Percentiles rank a stretch among this genome's conserved stretches.
Conservation (phyloP, 2,113 vertebrate species). For the Cheirogaleus medius region DNA sequence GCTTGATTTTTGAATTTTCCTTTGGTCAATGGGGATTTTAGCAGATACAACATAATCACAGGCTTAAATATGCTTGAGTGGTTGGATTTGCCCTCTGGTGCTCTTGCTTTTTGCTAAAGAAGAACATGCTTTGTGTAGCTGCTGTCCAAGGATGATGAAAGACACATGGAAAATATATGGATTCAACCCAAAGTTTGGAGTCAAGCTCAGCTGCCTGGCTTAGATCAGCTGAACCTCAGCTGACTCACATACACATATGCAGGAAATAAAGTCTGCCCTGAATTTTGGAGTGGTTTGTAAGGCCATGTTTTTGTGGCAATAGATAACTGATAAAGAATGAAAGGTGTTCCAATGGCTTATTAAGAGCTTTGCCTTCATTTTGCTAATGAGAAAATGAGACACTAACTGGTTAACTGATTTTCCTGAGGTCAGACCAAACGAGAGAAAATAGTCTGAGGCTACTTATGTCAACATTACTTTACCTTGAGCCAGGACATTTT, state of each 20-base stretch:
- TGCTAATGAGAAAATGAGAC: neutral
- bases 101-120: neutral
- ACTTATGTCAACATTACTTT: neutral
- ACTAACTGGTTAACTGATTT: slow-evolving; percentile 6
- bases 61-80: neutral
- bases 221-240: neutral
- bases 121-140: neutral
- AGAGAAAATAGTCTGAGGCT: neutral
- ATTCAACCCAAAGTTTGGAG: neutral
- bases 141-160: neutral
- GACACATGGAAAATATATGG: neutral
- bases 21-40: neutral
- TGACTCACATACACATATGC: neutral
- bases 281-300: neutral
- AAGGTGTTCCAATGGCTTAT: neutral
- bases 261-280: neutral
- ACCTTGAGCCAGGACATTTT: slow-evolving; percentile 34
- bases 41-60: neutral
- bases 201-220: neutral
- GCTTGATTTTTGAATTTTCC: neutral
- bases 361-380: neutral
- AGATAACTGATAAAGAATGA: neutral
- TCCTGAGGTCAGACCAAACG: neutral
- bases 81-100: neutral
- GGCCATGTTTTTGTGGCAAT: neutral